Base-by-base conservation (phyloP, 2,797 vertebrate genomes). In the Sebastes kiyomatsui region DNA sequence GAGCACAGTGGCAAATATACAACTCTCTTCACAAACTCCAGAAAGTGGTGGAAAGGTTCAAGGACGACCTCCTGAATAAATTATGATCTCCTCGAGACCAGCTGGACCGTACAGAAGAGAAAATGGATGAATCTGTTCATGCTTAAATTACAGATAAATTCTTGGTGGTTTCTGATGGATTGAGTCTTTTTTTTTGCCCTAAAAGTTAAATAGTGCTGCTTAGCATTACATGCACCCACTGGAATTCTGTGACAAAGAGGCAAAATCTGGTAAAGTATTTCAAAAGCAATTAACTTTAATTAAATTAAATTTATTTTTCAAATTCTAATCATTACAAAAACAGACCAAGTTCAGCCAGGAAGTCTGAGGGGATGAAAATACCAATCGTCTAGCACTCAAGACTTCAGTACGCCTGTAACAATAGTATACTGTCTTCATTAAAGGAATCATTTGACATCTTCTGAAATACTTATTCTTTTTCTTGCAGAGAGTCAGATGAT, bases 51-150 rank as follows among this genome's bases (percentile, higher is more conserved):
- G 76, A 88, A 87, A 82, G 58, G 75, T 81, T 84, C 77, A 73
- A 88, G 60, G 80, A 74, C 71, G 81, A 82, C 80, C 80, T 81
- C 72, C 84, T 83, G 79, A 81, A 92, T 93, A 93, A 93, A 82
- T 94, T 90, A 91, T 64, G 82, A 90, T 90, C 90, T 93, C 73
- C 83, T 84, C 90, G 87, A 92, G 89, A 88, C 84, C 88, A 85
- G 84, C 69, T 90, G 87, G 84, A 90, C 75, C 71, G 10, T 81
- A 76, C 76, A 84, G 80, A 85, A 80, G 71, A 90, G 73, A 86
- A 89, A 84, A 91, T 59, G 68, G 67, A 87, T 85, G 7, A 71
- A 81, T 77, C 67, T 32, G 33, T 64, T 83, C 54, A 49, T 38
- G 58, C 46, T 79, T n/a, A 56, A 32, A 18, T 75, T 67, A 65